Base-by-base conservation (phyloP, 2,113 vertebrate genomes). In the Rostratula benghalensis region DNA sequence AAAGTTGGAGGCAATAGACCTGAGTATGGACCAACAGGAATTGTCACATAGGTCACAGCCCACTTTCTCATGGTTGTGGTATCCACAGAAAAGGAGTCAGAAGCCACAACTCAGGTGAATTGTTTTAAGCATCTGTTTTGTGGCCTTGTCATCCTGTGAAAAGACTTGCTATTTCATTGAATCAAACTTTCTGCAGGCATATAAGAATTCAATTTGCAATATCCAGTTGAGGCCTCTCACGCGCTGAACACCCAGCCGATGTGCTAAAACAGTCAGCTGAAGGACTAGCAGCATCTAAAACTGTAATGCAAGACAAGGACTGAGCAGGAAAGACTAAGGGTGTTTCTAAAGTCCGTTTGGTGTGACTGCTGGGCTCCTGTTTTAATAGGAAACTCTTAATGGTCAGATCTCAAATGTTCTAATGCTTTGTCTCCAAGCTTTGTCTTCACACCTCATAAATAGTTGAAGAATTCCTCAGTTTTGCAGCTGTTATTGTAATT, bases 401-500 rank as follows among this genome's bases (percentile, higher is more conserved):
- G 2, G 13, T 39, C 46, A 75, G 13, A 35, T 84, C 73, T 78
- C 63, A 71, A 82, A 76, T 69, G 27, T 71, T 92, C 51, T 90
- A 71, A 50, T 64, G 27, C 53, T 91, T 95, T 89, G 13, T 86
- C 43, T 90, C n/a, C 43, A 60, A 0, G 2, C 27, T 86, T 94
- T 65, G 45, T 83, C 70, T 92, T 93, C 4, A 3, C 71, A 64
- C 33, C 31, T 93, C 80, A 89, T 91, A 93, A 93, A 94, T 53
- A 91, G 69, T 61, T 95, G 48, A 79, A 68, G 64, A 90, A 92
- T 89, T 84, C 53, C 79, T 93, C 77, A 48, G 3, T 92, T 90
- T 94, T 89, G 45, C 76, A 79, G 39, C 77, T 93, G 73, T 87
- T 92, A 78, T 48, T 71, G 27, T 91, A 89, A 87, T 94, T 92